Evolutionary conservation across 2,888 invertebrate genomes (phyloP), one percentile per base, ranked within the genome.

Genomic region (Erynnis tages): DNA sequence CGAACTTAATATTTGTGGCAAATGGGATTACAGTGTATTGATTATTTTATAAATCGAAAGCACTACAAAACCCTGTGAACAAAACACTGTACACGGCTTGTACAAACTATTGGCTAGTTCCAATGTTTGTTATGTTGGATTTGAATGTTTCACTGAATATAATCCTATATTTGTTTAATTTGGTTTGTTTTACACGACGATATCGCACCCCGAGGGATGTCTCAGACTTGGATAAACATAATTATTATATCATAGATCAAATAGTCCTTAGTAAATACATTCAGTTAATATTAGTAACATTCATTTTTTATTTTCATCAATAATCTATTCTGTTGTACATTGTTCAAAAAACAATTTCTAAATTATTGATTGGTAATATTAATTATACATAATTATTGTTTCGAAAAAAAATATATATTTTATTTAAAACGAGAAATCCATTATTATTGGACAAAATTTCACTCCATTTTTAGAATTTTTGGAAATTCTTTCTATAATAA

Each of bases 161-260:
- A 88, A 88, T 88, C 87, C 86, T 88, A 85, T 87, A 87, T 88
- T 88, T 88, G 88, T 88, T 87, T 82, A 79, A 74, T 76, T 79
- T 85, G 78, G 82, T 87, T 85, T 88, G 67, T 79, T 88, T 87
- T 86, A 35, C 37, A 30, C 25, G 45, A 38, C 2, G 7, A 4
- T 27, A 50, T 25, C 32, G 30, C 27, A 45, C 34, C 54, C 49
- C 34, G 10, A 8, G 25, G 41, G 16, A 23, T 32, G 16, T 11
- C 16, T 30, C 1, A 19, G 21, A 27, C 23, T 40, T 11, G 13
- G 8, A 13, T 25, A 27, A 43, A 11, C 11, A 17, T n/a, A n/a
- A n/a, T n/a, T n/a, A 10, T 23, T 25, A 8, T 11, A 11, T 11
- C 17, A 10, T n/a, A n/a, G n/a, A n/a, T n/a, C n/a, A 17, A 17